Conservation (phyloP, 1,140 invertebrate species). For the Habropoda laboriosa region DNA sequence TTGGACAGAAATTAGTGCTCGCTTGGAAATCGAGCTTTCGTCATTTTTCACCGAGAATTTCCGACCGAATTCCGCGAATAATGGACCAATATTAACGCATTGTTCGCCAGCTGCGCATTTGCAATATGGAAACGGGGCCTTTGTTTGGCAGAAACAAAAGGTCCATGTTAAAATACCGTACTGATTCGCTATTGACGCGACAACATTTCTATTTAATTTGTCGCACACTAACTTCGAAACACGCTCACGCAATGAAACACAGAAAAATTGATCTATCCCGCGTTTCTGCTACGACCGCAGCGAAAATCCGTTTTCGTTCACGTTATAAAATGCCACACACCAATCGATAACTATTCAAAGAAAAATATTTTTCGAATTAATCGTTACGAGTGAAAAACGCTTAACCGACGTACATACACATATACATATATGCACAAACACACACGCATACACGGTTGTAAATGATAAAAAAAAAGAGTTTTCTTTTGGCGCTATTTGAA, state of each 20-base stretch:
- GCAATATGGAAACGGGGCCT: not conserved
- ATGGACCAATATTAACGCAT: not conserved
- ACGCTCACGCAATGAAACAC: not conserved
- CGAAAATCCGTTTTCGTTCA: not conserved
- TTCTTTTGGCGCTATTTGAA: too few species aligned
- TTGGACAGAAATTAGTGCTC: not conserved
- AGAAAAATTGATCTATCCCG: not conserved
- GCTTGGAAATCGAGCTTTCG: not conserved
- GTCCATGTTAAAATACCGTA: not conserved
- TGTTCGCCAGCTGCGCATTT: not conserved
- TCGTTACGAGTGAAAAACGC: not conserved
- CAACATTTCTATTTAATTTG: not conserved
- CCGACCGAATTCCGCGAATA: not conserved
- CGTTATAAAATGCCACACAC: too few species aligned
- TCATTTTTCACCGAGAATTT: not conserved
- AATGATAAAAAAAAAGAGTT: not conserved
- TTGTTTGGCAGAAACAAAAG: not conserved
- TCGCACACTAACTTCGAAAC: not conserved
- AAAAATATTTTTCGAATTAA: not conserved
- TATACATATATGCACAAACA: too few species aligned
- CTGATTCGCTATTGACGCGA: not conserved
- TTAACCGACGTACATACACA: too few species aligned
- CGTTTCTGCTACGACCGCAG: not conserved
- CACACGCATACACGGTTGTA: too few species aligned
- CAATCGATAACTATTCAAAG: not conserved